These are phyloP conservation scores for Lobophora halterata DNA, from an alignment of 2,888 invertebrate species.

Conservation along the genomic window DNA sequence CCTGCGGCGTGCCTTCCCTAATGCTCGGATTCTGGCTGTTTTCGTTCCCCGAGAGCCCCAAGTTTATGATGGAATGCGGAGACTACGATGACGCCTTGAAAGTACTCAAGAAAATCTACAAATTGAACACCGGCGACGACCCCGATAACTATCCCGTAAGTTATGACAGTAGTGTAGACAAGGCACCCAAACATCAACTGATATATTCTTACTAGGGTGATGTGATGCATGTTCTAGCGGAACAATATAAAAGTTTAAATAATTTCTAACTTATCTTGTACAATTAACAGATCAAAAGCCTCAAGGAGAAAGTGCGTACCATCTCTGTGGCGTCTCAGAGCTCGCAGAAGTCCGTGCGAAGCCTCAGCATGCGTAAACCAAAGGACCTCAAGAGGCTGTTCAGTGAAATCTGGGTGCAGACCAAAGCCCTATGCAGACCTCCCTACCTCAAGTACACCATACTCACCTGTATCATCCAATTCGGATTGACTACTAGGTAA, in stretches of 20 bases:
- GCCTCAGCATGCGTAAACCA: constrained; percentile 85
- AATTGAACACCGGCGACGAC: constrained; percentile 86
- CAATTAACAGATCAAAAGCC: constrained; percentile 81
- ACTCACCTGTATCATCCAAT: constrained; percentile 90
- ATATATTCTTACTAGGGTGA: no score
- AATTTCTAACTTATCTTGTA: background rate
- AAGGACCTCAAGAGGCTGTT: constrained; percentile 86
- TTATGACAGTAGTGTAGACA: constrained; percentile 14
- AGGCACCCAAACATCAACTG: background rate
- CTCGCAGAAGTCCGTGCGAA: constrained; percentile 84
- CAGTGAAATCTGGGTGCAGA: constrained; percentile 87
- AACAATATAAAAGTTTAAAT: no score
- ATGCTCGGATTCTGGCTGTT: constrained; percentile 85
- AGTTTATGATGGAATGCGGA: constrained; percentile 89
- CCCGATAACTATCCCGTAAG: constrained; percentile 87
- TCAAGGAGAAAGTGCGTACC: constrained; percentile 85
- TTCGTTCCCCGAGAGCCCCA: constrained; percentile 90
- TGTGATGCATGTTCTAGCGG: no score
- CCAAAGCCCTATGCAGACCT: constrained; percentile 86
- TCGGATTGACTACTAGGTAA: constrained; percentile 89
- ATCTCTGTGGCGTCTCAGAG: constrained; percentile 83
- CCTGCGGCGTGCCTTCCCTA: constrained; percentile 86
- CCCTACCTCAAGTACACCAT: constrained; percentile 88
- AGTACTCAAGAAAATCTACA: constrained; percentile 85
- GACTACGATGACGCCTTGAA: constrained; percentile 88